Percentiles rank a stretch among this genome's conserved stretches.
These are phyloP conservation scores for Cranoglanis bouderius DNA, from an alignment of 2,113 vertebrate species.

Conservation along the genomic window DNA sequence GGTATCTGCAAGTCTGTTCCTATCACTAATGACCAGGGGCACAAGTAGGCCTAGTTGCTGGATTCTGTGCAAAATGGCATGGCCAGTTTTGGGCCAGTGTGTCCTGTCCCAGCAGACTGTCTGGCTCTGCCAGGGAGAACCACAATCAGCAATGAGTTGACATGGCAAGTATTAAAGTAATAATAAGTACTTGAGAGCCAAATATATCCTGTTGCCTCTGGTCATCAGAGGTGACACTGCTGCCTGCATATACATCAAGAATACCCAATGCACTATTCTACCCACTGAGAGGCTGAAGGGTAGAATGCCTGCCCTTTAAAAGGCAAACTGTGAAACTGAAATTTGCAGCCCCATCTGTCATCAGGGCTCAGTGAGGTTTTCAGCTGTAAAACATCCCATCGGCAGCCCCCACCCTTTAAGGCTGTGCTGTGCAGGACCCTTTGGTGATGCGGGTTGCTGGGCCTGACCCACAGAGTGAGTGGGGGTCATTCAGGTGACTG, in stretches of 20 bases:
- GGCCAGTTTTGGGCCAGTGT: background rate
- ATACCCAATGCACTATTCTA: background rate
- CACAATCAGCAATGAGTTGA: background rate
- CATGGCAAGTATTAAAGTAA: too few relatives aligned
- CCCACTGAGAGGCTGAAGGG: background rate
- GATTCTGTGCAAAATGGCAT: background rate
- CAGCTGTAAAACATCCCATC: background rate
- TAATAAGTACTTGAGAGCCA: background rate
- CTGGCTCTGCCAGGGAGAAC: background rate
- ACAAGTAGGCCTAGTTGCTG: background rate
- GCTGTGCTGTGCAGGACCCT: too few relatives aligned
- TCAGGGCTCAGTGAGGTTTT: background rate
- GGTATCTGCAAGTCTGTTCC: background rate
- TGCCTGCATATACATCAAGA: background rate
- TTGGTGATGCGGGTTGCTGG: too few relatives aligned
- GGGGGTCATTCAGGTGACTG: background rate
- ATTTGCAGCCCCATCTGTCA: background rate
- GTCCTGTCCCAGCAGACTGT: background rate
- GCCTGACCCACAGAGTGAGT: background rate
- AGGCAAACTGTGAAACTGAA: background rate
- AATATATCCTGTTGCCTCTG: background rate
- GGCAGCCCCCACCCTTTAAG: background rate
- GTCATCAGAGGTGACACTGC: background rate
- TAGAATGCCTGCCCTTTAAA: background rate
- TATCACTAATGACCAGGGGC: background rate